These are phyloP conservation scores for Dryadula phaetusa DNA, from an alignment of 2,888 invertebrate genomes.

Conservation along the genomic window DNA sequence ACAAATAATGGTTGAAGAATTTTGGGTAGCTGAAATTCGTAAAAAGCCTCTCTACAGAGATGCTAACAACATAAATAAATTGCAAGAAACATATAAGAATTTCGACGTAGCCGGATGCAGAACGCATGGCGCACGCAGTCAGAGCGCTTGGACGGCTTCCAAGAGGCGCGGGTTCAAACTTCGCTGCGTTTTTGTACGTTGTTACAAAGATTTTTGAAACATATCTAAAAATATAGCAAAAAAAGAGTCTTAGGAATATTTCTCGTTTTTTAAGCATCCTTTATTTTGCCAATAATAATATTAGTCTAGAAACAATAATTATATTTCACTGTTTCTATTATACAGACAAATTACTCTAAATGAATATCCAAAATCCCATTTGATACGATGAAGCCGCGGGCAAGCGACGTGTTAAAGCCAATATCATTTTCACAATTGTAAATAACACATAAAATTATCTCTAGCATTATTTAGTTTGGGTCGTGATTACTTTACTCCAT, in stretches of 20 bases:
- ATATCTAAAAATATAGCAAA: too few relatives aligned
- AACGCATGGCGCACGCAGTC: too few relatives aligned
- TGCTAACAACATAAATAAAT: too few relatives aligned
- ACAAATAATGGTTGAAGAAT: too few relatives aligned
- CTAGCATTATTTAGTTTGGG: background rate
- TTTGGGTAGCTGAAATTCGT: too few relatives aligned
- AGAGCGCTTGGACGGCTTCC: too few relatives aligned
- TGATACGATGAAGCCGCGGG: constrained; percentile 5
- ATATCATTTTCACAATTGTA: constrained; percentile 17
- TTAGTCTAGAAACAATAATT: background rate
- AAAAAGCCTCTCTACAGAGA: too few relatives aligned
- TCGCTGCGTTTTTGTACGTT: too few relatives aligned
- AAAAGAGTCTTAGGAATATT: background rate
- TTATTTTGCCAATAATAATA: background rate
- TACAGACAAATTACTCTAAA: constrained; percentile 2
- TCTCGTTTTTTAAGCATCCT: background rate
- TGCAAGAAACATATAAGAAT: too few relatives aligned
- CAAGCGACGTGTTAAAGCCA: constrained; percentile 15
- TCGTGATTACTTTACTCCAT: background rate
- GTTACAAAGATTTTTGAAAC: too few relatives aligned
- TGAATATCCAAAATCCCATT: background rate
- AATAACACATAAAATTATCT: constrained; percentile 10
- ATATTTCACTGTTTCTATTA: background rate
- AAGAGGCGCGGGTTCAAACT: too few relatives aligned
- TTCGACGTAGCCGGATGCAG: too few relatives aligned